Evolutionary conservation across 2,888 invertebrate genomes (phyloP).

Genomic region (Melanostoma mellinum): DNA sequence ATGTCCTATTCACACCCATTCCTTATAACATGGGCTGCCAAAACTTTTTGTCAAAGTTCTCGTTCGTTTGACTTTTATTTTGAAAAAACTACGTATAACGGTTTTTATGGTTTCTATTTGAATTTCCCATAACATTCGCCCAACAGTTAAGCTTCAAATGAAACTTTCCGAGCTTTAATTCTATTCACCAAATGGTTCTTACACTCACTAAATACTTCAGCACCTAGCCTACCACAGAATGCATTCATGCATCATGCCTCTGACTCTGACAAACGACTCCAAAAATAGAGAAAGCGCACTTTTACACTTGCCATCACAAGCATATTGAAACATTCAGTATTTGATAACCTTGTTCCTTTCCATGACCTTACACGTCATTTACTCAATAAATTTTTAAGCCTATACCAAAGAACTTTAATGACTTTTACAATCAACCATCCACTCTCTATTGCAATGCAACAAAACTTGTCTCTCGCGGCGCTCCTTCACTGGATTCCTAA

Average conservation of each 20-base stretch:
- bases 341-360: constrained; percentile 61
- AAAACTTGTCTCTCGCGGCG: constrained; percentile 12
- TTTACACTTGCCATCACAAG: neutral
- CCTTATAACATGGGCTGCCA: too few relatives aligned
- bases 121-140: constrained; percentile 18
- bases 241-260: constrained; percentile 23
- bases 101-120: neutral
- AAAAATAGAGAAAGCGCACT: constrained; percentile 46
- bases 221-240: neutral
- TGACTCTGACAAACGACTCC: neutral
- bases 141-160: neutral
- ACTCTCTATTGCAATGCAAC: constrained; percentile 19
- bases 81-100: too few relatives aligned
- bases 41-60: too few relatives aligned
- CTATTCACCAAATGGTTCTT: constrained; percentile 31
- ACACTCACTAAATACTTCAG: constrained; percentile 16
- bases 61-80: too few relatives aligned
- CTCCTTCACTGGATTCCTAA: constrained; percentile 24
- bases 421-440: constrained; percentile 19
- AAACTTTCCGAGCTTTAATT: constrained; percentile 18
- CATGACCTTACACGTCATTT: constrained; percentile 59
- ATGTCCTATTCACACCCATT: too few relatives aligned
- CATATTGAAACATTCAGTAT: constrained; percentile 49
- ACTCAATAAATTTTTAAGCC: constrained; percentile 47
- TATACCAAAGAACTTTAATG: constrained; percentile 17